Base-by-base conservation (phyloP, 2,797 vertebrate genomes). In the Enteromius afrohamiltoni region DNA sequence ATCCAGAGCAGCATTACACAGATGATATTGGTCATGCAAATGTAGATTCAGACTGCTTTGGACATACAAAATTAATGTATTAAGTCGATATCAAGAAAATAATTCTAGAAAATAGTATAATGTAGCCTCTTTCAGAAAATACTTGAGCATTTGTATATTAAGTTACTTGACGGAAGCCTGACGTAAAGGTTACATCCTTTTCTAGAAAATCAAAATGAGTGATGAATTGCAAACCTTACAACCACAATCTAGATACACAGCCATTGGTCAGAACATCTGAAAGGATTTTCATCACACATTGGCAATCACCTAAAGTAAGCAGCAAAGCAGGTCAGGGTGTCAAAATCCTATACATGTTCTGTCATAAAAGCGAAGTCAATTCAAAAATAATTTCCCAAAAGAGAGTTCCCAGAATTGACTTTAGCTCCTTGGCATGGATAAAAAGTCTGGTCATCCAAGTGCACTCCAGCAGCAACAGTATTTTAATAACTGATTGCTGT, bases 401-500 rank as follows among this genome's bases (percentile, higher is more conserved):
- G 51, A 49, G 51, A 42, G 64, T 79, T 74, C 42, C 26, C 34
- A 68, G 40, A 75, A 74, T 83, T 75, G 62, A 83, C 37, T 17
- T 31, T 21, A 65, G 29, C 19, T 83, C 71, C 53, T 42, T 65
- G 34, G 77, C 40, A 42, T n/a, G 26, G 49, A 70, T 51, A 55
- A 49, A 71, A 82, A 60, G 68, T 68, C 40, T 75, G 58, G 34
- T 60, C 65, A 73, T 51, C 34, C n/a, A 64, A 64, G 77, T 31
- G 31, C 77, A 58, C 37, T 60, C 47, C 26, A 71, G 19, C 76
- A 42, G 21, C 64, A 51, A 37, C 6, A 49, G 26, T n/a, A 31
- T 83, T 79, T 82, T 85, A 86, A 83, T 68, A 85, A 79, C 78
- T 81, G 82, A 67, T 47, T 79, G 80, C 64, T 70, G 51, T 34